phyloP scores from a whole-genome alignment of 2,113 vertebrate species.

The Hipposideros armiger region DNA sequence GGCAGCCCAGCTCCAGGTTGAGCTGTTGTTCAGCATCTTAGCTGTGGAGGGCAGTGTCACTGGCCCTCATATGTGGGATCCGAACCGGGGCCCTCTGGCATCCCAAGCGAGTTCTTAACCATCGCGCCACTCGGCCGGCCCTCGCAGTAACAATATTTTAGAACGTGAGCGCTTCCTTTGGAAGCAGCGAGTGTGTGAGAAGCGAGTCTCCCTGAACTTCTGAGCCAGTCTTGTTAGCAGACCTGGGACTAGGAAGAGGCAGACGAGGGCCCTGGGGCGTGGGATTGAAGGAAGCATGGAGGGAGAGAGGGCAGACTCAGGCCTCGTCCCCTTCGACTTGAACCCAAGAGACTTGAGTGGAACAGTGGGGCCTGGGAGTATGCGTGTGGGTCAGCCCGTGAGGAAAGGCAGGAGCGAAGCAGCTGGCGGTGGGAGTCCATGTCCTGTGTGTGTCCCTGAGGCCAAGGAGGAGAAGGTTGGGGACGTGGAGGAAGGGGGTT shows the following conservation, averaged over 20 bases:
- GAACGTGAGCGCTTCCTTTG: neutral
- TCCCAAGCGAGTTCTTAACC: too few relatives aligned
- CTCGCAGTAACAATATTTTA: slow-evolving; percentile 12
- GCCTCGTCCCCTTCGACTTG: neutral
- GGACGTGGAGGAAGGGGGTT: neutral
- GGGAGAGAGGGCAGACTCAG: too few relatives aligned
- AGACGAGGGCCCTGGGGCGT: neutral
- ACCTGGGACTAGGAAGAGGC: neutral
- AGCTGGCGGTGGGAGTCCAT: neutral
- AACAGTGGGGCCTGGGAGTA: neutral
- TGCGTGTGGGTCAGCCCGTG: neutral
- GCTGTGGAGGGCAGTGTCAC: too few relatives aligned
- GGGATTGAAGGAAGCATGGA: rapidly evolving
- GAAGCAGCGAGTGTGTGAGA: neutral
- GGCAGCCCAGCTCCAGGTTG: too few relatives aligned
- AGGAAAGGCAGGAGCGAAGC: neutral
- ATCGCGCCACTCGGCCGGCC: too few relatives aligned
- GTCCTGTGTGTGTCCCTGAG: neutral
- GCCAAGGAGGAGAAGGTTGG: neutral
- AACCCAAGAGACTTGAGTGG: neutral
- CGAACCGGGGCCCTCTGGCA: too few relatives aligned
- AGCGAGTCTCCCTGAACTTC: too few relatives aligned
- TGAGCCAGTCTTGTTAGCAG: neutral
- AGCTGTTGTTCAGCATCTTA: too few relatives aligned
- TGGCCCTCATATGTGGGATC: too few relatives aligned